Base-by-base conservation (phyloP, 1,140 invertebrate species). In the Pseudomyrmex gracilis region DNA sequence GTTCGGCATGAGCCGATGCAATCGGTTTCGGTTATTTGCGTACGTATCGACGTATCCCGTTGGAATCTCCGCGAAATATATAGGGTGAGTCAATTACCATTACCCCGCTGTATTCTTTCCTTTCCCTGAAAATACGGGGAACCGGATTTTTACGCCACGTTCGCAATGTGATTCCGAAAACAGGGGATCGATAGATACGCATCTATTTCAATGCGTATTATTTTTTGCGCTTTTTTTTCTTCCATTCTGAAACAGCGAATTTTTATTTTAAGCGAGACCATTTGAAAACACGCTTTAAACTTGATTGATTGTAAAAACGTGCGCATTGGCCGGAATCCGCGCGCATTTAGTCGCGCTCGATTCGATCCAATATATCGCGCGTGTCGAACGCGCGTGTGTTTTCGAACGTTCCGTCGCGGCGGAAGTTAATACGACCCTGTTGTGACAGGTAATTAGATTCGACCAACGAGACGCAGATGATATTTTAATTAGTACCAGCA, bases 21-120 rank as follows among this genome's bases (percentile, higher is more conserved):
- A 78, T 70, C 58, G 53, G 60, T 58, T 70, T 47, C 53, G 53
- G 53, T 17, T 80, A 80, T 80, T 71, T 71, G 63, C 64, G 43
- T 24, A n/a, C 9, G 34, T 45, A 57, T 78, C 63, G n/a, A 22
- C 20, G 51, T 57, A 34, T 34, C 34, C 34, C n/a, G 68, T 15
- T 55, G 8, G 17, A 57, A 57, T 51, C n/a, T 43, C 51, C 24
- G 51, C 34, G 43, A 10, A 57, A 43, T 20, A 47, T 47, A 53
- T 12, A 76, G 34, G 63, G 17, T 51, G 13, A 49, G 15, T 71
- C 66, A 15, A 47, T 68, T 34, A 57, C 12, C 51, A n/a, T 57
- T 57, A 47, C 13, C 7, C 12, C 47, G 12, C 20, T 4, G 61
- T 10, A 22, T 13, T 43, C 15, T 53, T 76, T 20, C 0, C n/a